A percentile compares a stretch with the other conserved stretches of the same genome.
Conservation (phyloP, 2,113 vertebrate species). For the Megaceryle torquata region DNA sequence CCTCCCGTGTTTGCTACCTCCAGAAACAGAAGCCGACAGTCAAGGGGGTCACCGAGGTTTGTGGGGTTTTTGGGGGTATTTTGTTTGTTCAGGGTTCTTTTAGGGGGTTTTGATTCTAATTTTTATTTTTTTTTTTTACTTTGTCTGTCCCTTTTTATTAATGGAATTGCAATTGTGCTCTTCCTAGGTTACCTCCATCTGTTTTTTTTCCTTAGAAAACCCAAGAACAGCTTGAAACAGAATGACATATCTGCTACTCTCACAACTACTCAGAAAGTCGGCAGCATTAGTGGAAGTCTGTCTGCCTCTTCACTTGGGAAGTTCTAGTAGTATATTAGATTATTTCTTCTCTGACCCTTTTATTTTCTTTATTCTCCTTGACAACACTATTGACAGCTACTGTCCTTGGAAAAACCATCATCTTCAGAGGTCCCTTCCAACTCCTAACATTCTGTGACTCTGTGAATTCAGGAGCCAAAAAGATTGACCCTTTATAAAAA, state of each 20-base stretch:
- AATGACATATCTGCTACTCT: background rate
- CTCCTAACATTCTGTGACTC: too few species aligned
- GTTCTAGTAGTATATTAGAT: background rate
- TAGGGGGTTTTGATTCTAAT: background rate
- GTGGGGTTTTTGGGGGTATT: background rate
- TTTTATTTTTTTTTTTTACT: background rate
- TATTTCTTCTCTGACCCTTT: background rate
- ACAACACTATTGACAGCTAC: background rate
- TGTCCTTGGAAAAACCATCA: background rate
- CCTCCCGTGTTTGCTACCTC: rapidly evolving
- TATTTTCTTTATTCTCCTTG: background rate
- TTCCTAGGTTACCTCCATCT: background rate
- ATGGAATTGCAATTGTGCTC: background rate
- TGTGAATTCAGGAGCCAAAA: background rate
- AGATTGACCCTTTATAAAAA: background rate
- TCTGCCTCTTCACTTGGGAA: background rate
- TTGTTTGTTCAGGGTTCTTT: background rate
- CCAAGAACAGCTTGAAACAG: background rate
- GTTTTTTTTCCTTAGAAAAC: background rate
- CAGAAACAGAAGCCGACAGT: background rate
- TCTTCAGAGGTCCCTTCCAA: too few species aligned
- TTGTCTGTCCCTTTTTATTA: background rate
- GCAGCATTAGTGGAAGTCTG: background rate
- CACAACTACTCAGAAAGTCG: background rate
- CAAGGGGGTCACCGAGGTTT: background rate